Evolutionary conservation across 2,113 vertebrate species (phyloP), one percentile per base, ranked within the genome.

Genomic region (Lagenorhynchus albirostris): DNA sequence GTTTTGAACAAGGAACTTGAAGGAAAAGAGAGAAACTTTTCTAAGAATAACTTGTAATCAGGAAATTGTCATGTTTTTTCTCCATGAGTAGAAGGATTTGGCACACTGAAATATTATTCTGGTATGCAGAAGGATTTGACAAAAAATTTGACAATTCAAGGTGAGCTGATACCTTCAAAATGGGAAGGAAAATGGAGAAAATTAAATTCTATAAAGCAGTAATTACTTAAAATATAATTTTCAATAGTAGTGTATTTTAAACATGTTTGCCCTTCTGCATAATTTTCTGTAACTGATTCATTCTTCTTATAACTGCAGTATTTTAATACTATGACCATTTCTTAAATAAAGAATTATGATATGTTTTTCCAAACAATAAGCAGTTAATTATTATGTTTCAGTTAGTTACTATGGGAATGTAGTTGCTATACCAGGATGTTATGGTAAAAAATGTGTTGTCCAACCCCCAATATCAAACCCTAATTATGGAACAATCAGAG

Each of bases 401-500:
- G 41, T 92, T 81, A 68, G 25, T 80, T 76, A 74, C 55, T 44
- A 38, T 53, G 33, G 55, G 5, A 91, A 26, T 89, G 13, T 21
- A 44, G 5, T 79, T 96, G 47, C 36, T 82, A n/a, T 47, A 82
- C 20, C 33, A 89, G 2, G n/a, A 93, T 76, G n/a, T 60, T 81
- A 38, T 20, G 9, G 21, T 20, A 60, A 80, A 80, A 36, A 79
- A 36, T 23, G 50, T 31, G 18, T 50, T 70, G 6, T 41, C 36
- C 73, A 79, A 41, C 18, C 20, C 29, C 63, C 73, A 63, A 92
- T 47, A 76, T 31, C 9, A 84, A 96, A 70, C 11, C 15, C n/a
- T 94, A 95, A 93, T 90, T 94, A 93, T 47, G 41, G 68, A 96
- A 65, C 31, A 65, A 91, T 89, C 71, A 73, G 17, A 77, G 6